Conservation (phyloP, 2,797 vertebrate genomes). For the Schizopygopsis malacanthus region DNA sequence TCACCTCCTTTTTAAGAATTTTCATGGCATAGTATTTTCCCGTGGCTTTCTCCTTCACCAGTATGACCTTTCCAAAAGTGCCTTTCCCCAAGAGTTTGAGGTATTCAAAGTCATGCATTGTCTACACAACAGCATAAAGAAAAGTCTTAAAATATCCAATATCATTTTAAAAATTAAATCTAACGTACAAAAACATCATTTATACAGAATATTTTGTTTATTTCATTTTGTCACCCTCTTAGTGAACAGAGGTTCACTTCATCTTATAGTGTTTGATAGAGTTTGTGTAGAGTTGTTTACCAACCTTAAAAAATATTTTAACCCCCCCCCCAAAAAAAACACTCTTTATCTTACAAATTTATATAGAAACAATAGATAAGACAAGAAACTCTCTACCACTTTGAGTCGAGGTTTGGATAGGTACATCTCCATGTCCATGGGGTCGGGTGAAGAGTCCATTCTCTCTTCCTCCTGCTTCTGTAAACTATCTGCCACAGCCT, state of each 20-base stretch:
- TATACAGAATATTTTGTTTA: background rate
- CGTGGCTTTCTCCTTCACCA: slow-evolving; percentile 88
- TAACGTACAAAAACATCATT: background rate
- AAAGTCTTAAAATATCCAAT: background rate
- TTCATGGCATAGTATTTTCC: slow-evolving; percentile 89
- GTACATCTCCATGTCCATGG: slow-evolving; percentile 84
- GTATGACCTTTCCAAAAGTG: slow-evolving; percentile 83
- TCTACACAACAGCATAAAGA: slow-evolving; percentile 67
- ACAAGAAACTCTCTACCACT: slow-evolving; percentile 75
- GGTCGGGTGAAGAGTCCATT: slow-evolving; percentile 84
- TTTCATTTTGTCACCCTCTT: background rate
- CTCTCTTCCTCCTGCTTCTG: slow-evolving; percentile 87
- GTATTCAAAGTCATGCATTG: slow-evolving; percentile 89
- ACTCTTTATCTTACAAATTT: background rate
- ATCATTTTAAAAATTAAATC: background rate
- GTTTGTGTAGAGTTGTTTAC: no score
- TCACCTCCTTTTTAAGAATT: slow-evolving; percentile 89
- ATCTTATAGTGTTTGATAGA: background rate
- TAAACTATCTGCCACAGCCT: slow-evolving; percentile 85
- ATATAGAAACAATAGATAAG: background rate
- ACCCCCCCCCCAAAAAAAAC: no score
- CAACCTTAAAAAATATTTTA: background rate
- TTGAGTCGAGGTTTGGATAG: slow-evolving; percentile 85
- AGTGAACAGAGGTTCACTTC: background rate
- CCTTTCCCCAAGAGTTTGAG: slow-evolving; percentile 75